phyloP scores from a whole-genome alignment of 2,888 invertebrate genomes.

The Sturmia bella region DNA sequence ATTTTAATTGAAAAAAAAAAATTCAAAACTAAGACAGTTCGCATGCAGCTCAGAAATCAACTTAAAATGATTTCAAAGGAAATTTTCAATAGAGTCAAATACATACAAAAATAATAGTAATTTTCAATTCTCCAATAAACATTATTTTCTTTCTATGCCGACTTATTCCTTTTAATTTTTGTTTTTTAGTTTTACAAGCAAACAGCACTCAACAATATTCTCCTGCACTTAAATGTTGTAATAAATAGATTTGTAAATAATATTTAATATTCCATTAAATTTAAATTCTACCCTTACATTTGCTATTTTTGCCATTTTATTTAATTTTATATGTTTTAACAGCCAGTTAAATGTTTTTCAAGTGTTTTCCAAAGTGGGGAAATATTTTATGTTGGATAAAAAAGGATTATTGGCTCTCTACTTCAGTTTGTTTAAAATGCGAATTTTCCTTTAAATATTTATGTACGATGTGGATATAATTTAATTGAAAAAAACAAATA shows the following conservation, averaged over 20 bases:
- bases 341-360: neutral
- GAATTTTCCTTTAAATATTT: neutral
- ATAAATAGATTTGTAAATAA: constrained; percentile 33
- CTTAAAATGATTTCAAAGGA: too few species aligned
- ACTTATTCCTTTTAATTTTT: neutral
- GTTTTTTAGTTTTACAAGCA: neutral
- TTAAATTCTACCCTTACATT: constrained; percentile 16
- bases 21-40: too few species aligned
- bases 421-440: neutral
- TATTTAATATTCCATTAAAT: constrained; percentile 49
- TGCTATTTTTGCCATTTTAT: neutral
- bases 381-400: neutral
- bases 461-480: neutral
- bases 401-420: neutral
- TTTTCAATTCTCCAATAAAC: too few species aligned
- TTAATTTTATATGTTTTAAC: neutral
- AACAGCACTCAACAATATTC: constrained; percentile 1
- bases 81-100: too few species aligned
- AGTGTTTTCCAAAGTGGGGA: neutral
- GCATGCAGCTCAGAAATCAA: too few species aligned
- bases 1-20: too few species aligned
- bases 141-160: too few species aligned
- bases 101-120: too few species aligned
- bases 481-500: too few species aligned
- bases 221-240: constrained; percentile 18